A percentile compares a stretch with the other conserved stretches of the same genome.
phyloP scores from a whole-genome alignment of 2,113 vertebrate species.

The Numenius arquata region DNA sequence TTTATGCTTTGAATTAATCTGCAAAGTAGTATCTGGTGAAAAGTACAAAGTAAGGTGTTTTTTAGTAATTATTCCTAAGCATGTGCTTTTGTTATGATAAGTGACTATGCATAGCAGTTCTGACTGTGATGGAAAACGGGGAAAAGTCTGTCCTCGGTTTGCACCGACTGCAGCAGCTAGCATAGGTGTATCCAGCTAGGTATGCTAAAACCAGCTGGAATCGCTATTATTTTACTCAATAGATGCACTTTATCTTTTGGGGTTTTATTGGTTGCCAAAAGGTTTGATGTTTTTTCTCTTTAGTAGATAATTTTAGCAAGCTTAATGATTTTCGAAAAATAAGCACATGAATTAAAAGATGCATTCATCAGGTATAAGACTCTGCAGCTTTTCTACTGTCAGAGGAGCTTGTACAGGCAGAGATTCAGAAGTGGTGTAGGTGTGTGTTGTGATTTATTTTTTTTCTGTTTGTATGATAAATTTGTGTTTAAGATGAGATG shows the following conservation, averaged over 20 bases:
- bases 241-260: not conserved
- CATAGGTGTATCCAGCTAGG: not conserved
- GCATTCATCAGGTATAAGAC: not conserved
- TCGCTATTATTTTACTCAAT: conserved; percentile 3
- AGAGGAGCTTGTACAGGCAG: not conserved
- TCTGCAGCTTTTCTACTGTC: not conserved
- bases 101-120: not conserved
- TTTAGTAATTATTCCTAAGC: not conserved
- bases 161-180: not conserved
- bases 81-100: not conserved
- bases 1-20: conserved; percentile 12
- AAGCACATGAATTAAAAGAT: not conserved
- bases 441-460: not conserved
- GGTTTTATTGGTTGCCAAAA: not conserved
- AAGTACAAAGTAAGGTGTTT: not conserved
- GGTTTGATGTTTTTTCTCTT: not conserved
- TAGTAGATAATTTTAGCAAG: conserved; percentile 3
- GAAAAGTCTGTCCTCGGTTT: not conserved
- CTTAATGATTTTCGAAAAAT: not conserved
- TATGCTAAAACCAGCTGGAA: not conserved
- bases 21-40: not conserved
- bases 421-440: not conserved
- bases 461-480: not conserved
- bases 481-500: not conserved
- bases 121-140: not conserved